phyloP scores from a whole-genome alignment of 2,888 invertebrate species.

The Oxycera nigricornis region DNA sequence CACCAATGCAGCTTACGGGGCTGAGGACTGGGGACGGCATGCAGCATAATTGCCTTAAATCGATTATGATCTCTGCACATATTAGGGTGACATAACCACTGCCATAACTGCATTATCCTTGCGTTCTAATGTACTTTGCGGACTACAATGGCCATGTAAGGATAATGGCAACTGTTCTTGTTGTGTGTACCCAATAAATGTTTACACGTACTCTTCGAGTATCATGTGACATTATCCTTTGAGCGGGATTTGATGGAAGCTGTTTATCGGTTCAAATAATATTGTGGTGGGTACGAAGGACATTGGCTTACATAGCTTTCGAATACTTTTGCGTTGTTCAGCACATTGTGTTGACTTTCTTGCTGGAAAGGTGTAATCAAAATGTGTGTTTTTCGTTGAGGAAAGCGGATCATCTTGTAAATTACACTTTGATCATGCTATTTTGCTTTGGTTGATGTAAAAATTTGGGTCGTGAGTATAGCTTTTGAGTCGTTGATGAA shows the following conservation, averaged over 20 bases:
- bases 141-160: conserved; percentile 38
- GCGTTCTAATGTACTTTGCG: conserved; percentile 34
- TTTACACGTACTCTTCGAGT: conserved; percentile 37
- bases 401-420: too few species aligned
- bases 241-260: conserved; percentile 28
- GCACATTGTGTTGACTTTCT: too few species aligned
- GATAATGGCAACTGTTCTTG: conserved; percentile 33
- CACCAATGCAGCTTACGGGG: conserved; percentile 7
- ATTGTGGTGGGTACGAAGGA: conserved; percentile 1
- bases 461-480: too few species aligned
- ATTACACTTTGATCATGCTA: too few species aligned
- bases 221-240: conserved; percentile 33
- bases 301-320: conserved; percentile 17
- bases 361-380: too few species aligned
- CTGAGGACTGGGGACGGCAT: conserved; percentile 13
- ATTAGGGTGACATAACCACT: conserved; percentile 33
- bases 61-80: conserved; percentile 36
- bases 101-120: conserved; percentile 34
- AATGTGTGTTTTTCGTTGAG: too few species aligned
- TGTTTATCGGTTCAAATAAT: conserved; percentile 21
- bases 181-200: conserved; percentile 40
- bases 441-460: too few species aligned
- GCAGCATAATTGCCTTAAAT: conserved; percentile 36
- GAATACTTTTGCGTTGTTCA: too few species aligned
- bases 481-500: too few species aligned